Evolutionary conservation across 2,797 vertebrate genomes (phyloP).

Genomic region (Valencia hispanica): DNA sequence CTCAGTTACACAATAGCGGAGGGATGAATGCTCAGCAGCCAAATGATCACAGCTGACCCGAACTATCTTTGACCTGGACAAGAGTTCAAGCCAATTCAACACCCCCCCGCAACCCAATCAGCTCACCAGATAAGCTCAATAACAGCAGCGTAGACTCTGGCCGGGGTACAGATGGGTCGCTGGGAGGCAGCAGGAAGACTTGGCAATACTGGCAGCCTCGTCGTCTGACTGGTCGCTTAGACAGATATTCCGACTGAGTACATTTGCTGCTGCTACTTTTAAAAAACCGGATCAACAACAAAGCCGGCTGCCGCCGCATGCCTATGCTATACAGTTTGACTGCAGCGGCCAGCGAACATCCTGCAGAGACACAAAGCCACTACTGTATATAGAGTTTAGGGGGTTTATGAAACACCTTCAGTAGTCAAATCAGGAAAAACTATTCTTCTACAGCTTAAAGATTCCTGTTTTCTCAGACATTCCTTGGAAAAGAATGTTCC

Average conservation of each 20-base stretch:
- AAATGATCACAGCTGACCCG: constrained; percentile 56
- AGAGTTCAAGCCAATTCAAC: constrained; percentile 39
- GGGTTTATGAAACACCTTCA: neutral
- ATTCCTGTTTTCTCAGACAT: neutral
- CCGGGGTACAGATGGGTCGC: constrained; percentile 32
- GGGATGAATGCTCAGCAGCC: constrained; percentile 26
- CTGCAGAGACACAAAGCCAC: constrained; percentile 1
- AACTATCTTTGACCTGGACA: constrained; percentile 42
- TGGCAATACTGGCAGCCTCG: constrained; percentile 41
- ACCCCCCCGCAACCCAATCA: neutral
- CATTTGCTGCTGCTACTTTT: constrained; percentile 35
- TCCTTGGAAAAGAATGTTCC: neutral
- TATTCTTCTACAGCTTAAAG: neutral
- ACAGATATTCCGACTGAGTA: constrained; percentile 43
- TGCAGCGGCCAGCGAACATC: constrained; percentile 8
- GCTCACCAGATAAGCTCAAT: constrained; percentile 49
- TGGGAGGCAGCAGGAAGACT: constrained; percentile 34
- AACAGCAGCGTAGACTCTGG: constrained; percentile 40
- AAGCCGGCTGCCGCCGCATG: neutral
- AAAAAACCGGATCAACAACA: constrained; percentile 24
- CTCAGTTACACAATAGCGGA: neutral
- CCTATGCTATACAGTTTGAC: neutral
- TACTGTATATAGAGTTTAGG: neutral
- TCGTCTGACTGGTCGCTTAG: constrained; percentile 10
- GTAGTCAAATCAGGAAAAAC: neutral